Percentiles rank a stretch among this genome's conserved stretches.
Conservation (phyloP, 2,113 vertebrate species). For the Regulus satrapa region DNA sequence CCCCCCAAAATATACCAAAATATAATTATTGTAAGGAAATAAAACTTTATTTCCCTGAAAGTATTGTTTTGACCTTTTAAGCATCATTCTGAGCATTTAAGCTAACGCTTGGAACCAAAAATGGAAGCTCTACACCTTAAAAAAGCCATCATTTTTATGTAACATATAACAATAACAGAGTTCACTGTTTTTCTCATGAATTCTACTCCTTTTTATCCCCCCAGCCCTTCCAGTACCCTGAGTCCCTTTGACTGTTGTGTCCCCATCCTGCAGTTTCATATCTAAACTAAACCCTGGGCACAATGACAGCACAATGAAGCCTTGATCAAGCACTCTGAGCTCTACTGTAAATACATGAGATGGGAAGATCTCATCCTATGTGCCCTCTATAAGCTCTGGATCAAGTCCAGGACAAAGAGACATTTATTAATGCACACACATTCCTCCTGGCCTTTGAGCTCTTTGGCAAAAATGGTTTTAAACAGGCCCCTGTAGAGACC, state of each 20-base stretch:
- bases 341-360: conserved; percentile 42
- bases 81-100: background rate
- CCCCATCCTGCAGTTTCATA: background rate
- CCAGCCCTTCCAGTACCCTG: background rate
- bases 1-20: background rate
- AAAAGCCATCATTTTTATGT: background rate
- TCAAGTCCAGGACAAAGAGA: conserved; percentile 40
- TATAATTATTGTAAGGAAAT: background rate
- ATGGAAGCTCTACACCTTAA: background rate
- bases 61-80: background rate
- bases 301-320: conserved; percentile 35
- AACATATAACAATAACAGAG: background rate
- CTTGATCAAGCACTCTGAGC: conserved; percentile 23
- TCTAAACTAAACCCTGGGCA: conserved; percentile 9
- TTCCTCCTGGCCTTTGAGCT: conserved; percentile 40
- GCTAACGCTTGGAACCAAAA: background rate
- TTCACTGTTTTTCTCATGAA: background rate
- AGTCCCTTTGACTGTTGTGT: background rate
- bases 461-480: conserved; percentile 34
- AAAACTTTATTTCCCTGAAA: background rate
- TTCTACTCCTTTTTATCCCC: background rate
- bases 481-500: background rate
- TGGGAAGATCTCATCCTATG: conserved; percentile 37
- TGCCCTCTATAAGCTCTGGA: conserved; percentile 49
- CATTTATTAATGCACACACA: conserved; percentile 50